phyloP scores from a whole-genome alignment of 2,888 invertebrate species.

The Oligia strigilis region DNA sequence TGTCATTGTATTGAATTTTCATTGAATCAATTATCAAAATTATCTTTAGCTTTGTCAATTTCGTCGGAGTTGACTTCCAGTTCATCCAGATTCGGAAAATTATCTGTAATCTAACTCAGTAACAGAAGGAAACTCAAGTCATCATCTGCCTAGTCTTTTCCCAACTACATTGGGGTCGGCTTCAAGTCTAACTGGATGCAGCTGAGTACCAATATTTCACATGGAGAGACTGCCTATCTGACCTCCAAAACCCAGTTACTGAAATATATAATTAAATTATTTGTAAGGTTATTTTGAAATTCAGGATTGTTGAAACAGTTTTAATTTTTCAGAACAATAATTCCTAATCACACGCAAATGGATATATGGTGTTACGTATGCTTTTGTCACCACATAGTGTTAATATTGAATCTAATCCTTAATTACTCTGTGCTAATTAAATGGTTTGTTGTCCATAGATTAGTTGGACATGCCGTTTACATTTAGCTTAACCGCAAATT shows the following conservation, averaged over 20 bases:
- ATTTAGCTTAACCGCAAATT: conserved; percentile 56
- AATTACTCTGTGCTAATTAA: conserved; percentile 47
- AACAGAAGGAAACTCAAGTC: background rate
- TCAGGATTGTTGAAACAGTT: too few relatives aligned
- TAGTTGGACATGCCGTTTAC: conserved; percentile 47
- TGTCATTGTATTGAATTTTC: background rate
- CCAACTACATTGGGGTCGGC: background rate
- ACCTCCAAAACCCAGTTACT: background rate
- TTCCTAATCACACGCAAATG: too few relatives aligned
- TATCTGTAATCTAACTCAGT: background rate
- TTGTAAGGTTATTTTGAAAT: background rate
- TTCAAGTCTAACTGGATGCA: too few relatives aligned
- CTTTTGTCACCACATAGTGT: background rate
- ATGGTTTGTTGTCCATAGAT: conserved; percentile 44
- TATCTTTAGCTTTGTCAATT: background rate
- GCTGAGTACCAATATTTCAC: too few relatives aligned
- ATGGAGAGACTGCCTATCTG: too few relatives aligned
- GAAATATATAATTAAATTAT: background rate
- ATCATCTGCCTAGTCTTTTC: background rate
- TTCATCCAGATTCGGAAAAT: background rate
- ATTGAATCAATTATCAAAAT: too few relatives aligned
- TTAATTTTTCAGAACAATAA: too few relatives aligned
- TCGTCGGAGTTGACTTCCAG: background rate
- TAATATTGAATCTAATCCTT: conserved; percentile 40
- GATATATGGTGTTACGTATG: background rate